These are phyloP conservation scores for Mustelus asterias DNA, from an alignment of 2,113 vertebrate genomes.

Conservation along the genomic window DNA sequence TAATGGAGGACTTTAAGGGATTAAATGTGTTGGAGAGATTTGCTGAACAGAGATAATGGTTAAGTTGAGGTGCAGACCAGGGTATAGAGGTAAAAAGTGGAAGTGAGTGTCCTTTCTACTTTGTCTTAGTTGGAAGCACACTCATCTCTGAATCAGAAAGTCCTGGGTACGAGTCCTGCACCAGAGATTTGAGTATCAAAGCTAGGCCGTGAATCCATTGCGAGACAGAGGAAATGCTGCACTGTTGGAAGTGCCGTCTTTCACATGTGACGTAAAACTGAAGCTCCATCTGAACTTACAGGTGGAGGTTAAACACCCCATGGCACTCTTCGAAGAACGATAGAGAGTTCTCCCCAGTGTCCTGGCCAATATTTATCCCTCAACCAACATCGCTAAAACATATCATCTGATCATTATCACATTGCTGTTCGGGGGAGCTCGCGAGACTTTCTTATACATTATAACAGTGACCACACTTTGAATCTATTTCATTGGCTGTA, in stretches of 20 bases:
- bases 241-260: background rate
- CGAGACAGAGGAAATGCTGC: background rate
- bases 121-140: background rate
- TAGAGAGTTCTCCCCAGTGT: background rate
- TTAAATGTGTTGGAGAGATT: constrained; percentile 2
- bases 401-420: background rate
- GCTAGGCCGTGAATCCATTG: no score
- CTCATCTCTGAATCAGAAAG: background rate
- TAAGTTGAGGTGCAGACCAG: background rate
- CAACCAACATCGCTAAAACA: background rate
- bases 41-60: background rate
- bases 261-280: background rate
- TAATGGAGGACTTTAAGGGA: background rate
- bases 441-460: background rate
- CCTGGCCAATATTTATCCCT: background rate
- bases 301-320: background rate
- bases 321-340: background rate
- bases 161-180: background rate
- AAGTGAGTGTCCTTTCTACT: background rate
- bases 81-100: background rate
- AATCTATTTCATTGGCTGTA: background rate
- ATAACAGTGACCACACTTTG: background rate
- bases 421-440: background rate
- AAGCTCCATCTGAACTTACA: background rate
- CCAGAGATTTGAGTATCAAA: background rate